These are phyloP conservation scores for Rhodeus uyekii DNA, from an alignment of 2,797 vertebrate genomes.

Conservation along the genomic window DNA sequence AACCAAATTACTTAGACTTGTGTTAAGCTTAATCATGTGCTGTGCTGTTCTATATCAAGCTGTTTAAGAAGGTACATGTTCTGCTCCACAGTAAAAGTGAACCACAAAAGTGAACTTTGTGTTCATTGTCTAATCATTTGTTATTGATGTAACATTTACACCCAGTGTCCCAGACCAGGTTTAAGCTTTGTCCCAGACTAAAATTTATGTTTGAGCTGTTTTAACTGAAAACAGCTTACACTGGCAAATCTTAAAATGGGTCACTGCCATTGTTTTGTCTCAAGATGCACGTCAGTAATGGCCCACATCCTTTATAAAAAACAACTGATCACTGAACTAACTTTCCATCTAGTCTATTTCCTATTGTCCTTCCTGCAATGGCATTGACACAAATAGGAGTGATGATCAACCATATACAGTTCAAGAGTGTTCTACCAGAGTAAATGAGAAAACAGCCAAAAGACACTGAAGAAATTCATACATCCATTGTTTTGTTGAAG, in stretches of 20 bases:
- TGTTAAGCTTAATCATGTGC: constrained; percentile 33
- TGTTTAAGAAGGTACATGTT: constrained; percentile 31
- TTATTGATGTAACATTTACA: not conserved
- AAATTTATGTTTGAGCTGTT: no score
- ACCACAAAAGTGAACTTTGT: not conserved
- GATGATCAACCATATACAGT: not conserved
- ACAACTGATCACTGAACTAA: not conserved
- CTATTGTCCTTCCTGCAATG: not conserved
- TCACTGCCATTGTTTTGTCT: no score
- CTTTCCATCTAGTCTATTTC: not conserved
- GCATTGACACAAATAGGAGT: not conserved
- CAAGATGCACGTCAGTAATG: no score
- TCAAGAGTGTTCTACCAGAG: not conserved
- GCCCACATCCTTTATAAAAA: not conserved
- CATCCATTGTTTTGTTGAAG: constrained; percentile 44
- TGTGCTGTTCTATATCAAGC: constrained; percentile 25
- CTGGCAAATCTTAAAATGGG: no score
- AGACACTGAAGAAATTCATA: constrained; percentile 15
- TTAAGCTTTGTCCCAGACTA: no score
- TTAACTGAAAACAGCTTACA: no score
- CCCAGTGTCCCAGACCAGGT: no score
- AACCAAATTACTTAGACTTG: constrained; percentile 22
- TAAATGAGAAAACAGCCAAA: not conserved
- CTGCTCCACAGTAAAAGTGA: constrained; percentile 38
- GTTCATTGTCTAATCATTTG: constrained; percentile 12